Base-by-base conservation (phyloP, 2,888 invertebrate species). In the Dexiosoma caninum region DNA sequence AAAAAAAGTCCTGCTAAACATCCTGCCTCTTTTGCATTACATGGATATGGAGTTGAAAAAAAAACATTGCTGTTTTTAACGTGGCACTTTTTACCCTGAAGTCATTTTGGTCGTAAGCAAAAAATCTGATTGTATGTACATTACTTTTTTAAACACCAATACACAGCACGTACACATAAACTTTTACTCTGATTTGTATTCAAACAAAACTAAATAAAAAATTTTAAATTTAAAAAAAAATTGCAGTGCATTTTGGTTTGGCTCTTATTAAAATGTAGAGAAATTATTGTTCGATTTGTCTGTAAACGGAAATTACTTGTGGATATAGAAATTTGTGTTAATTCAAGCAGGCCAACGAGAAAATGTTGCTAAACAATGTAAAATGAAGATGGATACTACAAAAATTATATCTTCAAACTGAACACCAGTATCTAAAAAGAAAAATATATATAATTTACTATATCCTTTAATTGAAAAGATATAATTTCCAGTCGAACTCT, bases 51-150 rank as follows among this genome's bases (percentile, higher is more conserved):
- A 8, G n/a, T 9, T 9, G 10, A 8, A 14, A 32, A 40, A 66
- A 66, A 71, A 30, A 16, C n/a, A 21, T 37, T 32, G 19, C 59
- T 59, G n/a, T 60, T 70, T 70, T 16, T 35, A 53, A 70, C 70
- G 66, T 67, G 66, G 60, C 70, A 75, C 30, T 70, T 70, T 70
- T 53, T 44, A 32, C 75, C 80, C 75, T 67, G 23, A 76, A 80
- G 80, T 53, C 60, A 76, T 80, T 55, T 71, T 75, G 40, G 21
- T 53, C 35, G 32, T 21, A 62, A 53, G 62, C 40, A 74, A 23
- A 59, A 27, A 27, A 40, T 9, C 37, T 42, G 40, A 27, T 40
- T n/a, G 5, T 10, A 19, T 14, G 9, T 53, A 40, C 6, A 7
- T 32, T 35, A 42, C 16, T n/a, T 2, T 62, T 62, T 51, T 7